Evolutionary conservation across 2,113 vertebrate genomes (phyloP).

Genomic region (Irena cyanogastra): DNA sequence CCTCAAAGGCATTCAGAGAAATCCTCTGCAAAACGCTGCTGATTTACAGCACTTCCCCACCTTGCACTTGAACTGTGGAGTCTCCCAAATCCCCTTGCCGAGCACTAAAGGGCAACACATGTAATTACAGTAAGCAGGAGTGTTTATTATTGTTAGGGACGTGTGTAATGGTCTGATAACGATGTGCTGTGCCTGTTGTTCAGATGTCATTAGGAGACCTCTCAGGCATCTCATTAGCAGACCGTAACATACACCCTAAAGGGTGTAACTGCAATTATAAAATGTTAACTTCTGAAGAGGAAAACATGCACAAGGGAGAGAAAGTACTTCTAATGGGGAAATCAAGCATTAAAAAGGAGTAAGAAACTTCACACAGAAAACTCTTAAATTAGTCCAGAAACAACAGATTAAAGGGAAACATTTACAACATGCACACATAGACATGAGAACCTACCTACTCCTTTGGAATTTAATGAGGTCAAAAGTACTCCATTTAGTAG

Average conservation of each 20-base stretch:
- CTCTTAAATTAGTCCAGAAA: not conserved
- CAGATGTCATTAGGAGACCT: constrained; percentile 16
- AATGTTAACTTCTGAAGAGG: constrained; percentile 2
- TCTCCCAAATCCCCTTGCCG: not conserved
- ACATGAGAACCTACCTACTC: not conserved
- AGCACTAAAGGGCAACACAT: not conserved
- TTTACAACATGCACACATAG: not conserved
- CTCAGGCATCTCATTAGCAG: constrained; percentile 20
- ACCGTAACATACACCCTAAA: not conserved
- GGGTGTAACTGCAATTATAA: constrained; percentile 17
- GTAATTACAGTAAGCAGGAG: not conserved
- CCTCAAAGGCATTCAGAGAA: not conserved
- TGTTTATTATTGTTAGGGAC: constrained; percentile 4
- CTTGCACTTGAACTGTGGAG: not conserved
- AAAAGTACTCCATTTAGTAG: not conserved
- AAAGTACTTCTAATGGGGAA: not conserved
- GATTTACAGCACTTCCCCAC: not conserved
- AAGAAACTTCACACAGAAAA: not conserved
- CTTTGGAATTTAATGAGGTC: not conserved
- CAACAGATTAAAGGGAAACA: not conserved
- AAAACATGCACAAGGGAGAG: not conserved
- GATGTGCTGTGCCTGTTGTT: not conserved
- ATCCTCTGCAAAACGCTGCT: not conserved
- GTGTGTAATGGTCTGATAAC: not conserved
- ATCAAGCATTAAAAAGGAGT: not conserved